Percentiles rank a stretch among this genome's conserved stretches.
Conservation (phyloP, 2,113 vertebrate genomes). For the Odobenus rosmarus region DNA sequence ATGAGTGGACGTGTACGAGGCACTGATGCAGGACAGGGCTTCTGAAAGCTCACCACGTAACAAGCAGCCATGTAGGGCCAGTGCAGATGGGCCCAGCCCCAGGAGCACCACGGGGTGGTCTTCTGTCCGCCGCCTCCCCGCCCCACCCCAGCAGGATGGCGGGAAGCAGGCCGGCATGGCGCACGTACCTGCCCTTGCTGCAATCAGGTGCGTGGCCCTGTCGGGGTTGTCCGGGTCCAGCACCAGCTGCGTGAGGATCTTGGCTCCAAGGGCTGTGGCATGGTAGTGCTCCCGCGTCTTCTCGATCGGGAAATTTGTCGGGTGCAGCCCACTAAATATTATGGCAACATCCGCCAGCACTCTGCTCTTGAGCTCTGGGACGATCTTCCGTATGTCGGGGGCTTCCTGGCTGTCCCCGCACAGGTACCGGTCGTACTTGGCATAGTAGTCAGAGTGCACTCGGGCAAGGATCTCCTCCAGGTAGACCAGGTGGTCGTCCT, state of each 20-base stretch:
- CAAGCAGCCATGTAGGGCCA: rapidly evolving
- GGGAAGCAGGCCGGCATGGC: neutral
- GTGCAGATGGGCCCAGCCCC: rapidly evolving
- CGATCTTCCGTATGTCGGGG: conserved; percentile 96
- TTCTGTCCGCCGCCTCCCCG: neutral
- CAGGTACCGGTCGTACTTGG: conserved; percentile 91
- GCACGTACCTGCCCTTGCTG: conserved; percentile 92
- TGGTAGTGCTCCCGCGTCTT: conserved; percentile 96
- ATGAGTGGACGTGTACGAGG: rapidly evolving
- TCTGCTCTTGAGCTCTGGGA: conserved; percentile 94
- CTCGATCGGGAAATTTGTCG: conserved; percentile 96
- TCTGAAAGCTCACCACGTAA: too few relatives aligned
- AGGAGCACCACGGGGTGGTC: neutral
- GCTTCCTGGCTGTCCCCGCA: conserved; percentile 87
- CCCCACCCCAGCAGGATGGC: neutral
- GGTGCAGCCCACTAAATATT: conserved; percentile 96
- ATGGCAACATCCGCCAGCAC: conserved; percentile 91
- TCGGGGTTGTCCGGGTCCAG: conserved; percentile 88
- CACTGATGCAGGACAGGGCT: neutral
- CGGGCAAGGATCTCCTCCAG: conserved; percentile 96
- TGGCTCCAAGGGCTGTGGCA: conserved; percentile 94
- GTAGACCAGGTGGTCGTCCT: conserved; percentile 96
- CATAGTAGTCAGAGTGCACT: conserved; percentile 95
- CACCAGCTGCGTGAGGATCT: conserved; percentile 89
- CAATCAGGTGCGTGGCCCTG: conserved; percentile 94